Evolutionary conservation across 2,113 vertebrate species (phyloP).

Genomic region (Microtus richardsoni): DNA sequence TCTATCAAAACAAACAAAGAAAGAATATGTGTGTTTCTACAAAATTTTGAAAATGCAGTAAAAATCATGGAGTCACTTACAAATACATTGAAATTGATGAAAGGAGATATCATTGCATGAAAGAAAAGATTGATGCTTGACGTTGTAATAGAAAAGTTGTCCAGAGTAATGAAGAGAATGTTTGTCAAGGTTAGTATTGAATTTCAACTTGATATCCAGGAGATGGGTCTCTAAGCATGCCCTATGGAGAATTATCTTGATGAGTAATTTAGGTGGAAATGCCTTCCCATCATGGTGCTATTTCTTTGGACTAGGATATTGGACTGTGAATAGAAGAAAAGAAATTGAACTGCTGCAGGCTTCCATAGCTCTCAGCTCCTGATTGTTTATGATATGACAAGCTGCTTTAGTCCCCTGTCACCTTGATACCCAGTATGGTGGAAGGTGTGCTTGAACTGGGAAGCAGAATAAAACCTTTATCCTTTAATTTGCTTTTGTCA

Average conservation of each 20-base stretch:
- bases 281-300: no score
- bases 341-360: background rate
- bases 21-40: background rate
- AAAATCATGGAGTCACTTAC: background rate
- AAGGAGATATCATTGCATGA: background rate
- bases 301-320: background rate
- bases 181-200: background rate
- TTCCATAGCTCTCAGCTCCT: background rate
- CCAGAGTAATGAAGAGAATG: background rate
- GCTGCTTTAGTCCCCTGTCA: background rate
- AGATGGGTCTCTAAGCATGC: background rate
- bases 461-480: background rate
- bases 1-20: background rate
- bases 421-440: background rate
- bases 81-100: background rate
- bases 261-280: background rate
- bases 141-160: background rate
- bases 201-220: background rate
- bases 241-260: background rate
- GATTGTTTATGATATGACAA: background rate
- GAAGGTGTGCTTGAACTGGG: background rate
- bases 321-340: background rate
- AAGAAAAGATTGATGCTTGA: background rate
- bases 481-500: background rate
- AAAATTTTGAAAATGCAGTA: no score